A percentile compares a stretch with the other conserved stretches of the same genome.
These are phyloP conservation scores for Anthophora plumipes DNA, from an alignment of 2,888 invertebrate species.

Conservation along the genomic window DNA sequence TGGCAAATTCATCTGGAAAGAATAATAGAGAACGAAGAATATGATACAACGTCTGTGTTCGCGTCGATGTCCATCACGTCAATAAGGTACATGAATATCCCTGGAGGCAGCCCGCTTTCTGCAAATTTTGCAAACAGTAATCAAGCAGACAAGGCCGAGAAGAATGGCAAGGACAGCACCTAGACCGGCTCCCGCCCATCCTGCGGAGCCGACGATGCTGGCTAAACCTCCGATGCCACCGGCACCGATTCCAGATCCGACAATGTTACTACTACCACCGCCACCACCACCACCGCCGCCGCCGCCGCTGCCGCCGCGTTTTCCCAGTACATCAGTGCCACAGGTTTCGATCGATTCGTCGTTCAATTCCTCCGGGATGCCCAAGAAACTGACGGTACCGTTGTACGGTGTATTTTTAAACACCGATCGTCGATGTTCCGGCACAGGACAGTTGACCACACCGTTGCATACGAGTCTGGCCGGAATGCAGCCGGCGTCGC, in stretches of 20 bases:
- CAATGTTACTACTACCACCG: not conserved
- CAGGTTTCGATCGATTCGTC: conserved; percentile 93
- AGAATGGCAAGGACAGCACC: conserved; percentile 87
- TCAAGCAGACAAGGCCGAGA: conserved; percentile 86
- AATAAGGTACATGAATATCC: conserved; percentile 88
- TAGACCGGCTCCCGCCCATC: conserved; percentile 88
- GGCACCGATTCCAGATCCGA: conserved; percentile 41
- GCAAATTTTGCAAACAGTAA: conserved; percentile 87
- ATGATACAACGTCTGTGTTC: no score
- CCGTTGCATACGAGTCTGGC: conserved; percentile 94
- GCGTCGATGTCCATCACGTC: conserved; percentile 7
- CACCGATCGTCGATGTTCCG: conserved; percentile 77
- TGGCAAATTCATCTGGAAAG: no score
- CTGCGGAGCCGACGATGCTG: conserved; percentile 84
- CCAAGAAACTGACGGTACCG: conserved; percentile 38
- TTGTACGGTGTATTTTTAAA: conserved; percentile 60
- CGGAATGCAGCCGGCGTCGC: conserved; percentile 93
- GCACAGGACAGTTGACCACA: conserved; percentile 93
- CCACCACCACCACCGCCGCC: not conserved
- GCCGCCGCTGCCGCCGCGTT: conserved; percentile 58
- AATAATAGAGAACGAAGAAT: no score
- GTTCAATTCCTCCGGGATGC: conserved; percentile 85
- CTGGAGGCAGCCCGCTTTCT: conserved; percentile 87
- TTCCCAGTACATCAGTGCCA: conserved; percentile 81
- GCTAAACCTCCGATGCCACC: conserved; percentile 55